Evolutionary conservation across 2,797 vertebrate species (phyloP).

Genomic region (Microcaecilia unicolor): DNA sequence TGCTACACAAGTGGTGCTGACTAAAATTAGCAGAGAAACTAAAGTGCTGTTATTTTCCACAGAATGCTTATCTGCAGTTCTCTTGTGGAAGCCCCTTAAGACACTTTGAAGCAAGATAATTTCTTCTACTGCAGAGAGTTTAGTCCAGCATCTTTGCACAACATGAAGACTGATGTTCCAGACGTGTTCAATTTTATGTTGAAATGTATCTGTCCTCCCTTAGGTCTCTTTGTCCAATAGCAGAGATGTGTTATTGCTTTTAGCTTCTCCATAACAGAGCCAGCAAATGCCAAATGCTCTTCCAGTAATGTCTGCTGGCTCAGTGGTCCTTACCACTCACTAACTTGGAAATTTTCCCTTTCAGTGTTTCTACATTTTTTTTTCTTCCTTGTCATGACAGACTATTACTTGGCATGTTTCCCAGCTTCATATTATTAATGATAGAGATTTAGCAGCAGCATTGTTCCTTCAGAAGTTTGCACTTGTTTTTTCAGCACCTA

Average conservation of each 20-base stretch:
- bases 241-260: not conserved
- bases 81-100: not conserved
- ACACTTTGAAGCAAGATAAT: not conserved
- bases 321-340: slow-evolving; percentile 2
- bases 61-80: not conserved
- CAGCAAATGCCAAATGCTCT: slow-evolving; percentile 25
- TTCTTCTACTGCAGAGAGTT: too few relatives aligned
- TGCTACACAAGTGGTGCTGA: not conserved
- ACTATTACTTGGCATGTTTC: slow-evolving; percentile 12
- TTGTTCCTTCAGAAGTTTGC: slow-evolving; percentile 5
- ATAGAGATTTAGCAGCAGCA: slow-evolving; percentile 1
- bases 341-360: slow-evolving; percentile 11
- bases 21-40: not conserved
- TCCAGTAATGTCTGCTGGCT: slow-evolving; percentile 10
- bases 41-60: not conserved
- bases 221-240: not conserved
- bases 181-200: not conserved
- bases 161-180: not conserved
- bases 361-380: slow-evolving; percentile 4
- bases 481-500: slow-evolving; percentile 13
- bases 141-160: not conserved
- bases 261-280: slow-evolving; percentile 15
- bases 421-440: slow-evolving; percentile 20
- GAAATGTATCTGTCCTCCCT: not conserved
- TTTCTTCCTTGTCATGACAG: slow-evolving; percentile 7